Evolutionary conservation across 35 echinoderm and acorn worm genomes (phyloP).

Genomic region (Anneissia japonica): DNA sequence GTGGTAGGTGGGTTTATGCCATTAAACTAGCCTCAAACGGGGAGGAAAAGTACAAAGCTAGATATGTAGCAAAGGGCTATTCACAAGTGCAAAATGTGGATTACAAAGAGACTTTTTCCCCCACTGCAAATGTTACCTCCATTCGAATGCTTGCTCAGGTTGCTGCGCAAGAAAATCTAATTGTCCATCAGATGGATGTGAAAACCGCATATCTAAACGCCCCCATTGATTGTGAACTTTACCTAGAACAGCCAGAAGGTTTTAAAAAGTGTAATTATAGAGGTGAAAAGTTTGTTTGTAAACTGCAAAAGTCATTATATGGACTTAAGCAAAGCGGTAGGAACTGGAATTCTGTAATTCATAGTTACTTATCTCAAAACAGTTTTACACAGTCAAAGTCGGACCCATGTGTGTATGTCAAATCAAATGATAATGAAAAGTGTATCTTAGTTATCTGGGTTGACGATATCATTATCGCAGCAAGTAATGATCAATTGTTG

Average conservation of each 20-base stretch:
- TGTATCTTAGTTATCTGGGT: slow-evolving; percentile 28
- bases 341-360: slow-evolving; percentile 34
- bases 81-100: slow-evolving; percentile 14
- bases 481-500: neutral
- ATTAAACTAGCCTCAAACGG: slow-evolving; percentile 27
- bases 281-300: slow-evolving; percentile 3
- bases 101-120: slow-evolving; percentile 52
- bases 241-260: slow-evolving; percentile 33
- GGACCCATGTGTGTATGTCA: slow-evolving; percentile 17
- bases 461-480: slow-evolving; percentile 23
- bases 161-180: slow-evolving; percentile 20
- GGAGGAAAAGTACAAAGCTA: neutral
- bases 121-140: slow-evolving; percentile 32
- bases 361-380: slow-evolving; percentile 1
- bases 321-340: slow-evolving; percentile 37
- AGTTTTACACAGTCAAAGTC: neutral
- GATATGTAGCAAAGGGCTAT: slow-evolving; percentile 39
- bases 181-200: slow-evolving; percentile 49
- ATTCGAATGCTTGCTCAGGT: slow-evolving; percentile 17
- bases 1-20: slow-evolving; percentile 8
- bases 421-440: neutral
- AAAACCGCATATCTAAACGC: slow-evolving; percentile 34
- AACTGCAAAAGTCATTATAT: slow-evolving; percentile 32
- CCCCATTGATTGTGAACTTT: slow-evolving; percentile 37
- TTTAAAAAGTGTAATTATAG: slow-evolving; percentile 5